Conservation (phyloP, 35 echinoderm and acorn worm genomes). For the Eucidaris tribuloides region DNA sequence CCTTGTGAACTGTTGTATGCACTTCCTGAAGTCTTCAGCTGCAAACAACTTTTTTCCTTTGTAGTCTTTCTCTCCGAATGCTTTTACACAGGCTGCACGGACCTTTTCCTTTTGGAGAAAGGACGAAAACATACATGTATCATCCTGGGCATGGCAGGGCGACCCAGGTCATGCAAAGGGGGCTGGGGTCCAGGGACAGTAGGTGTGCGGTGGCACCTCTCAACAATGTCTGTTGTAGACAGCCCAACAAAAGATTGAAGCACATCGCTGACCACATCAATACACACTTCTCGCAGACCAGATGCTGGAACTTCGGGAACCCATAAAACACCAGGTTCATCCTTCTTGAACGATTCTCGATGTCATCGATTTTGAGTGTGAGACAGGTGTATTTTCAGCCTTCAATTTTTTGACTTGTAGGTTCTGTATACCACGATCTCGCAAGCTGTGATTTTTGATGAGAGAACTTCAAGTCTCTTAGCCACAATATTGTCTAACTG, state of each 20-base stretch:
- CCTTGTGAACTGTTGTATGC: too few species aligned
- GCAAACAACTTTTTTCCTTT: background rate
- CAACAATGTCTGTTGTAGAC: too few species aligned
- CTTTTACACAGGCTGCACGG: background rate
- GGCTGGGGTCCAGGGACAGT: too few species aligned
- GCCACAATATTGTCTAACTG: background rate
- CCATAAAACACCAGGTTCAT: background rate
- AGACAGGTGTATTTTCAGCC: too few species aligned
- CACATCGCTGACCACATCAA: too few species aligned
- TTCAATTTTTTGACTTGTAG: too few species aligned
- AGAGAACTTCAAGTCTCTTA: background rate
- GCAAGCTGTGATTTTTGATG: too few species aligned
- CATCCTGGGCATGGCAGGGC: background rate
- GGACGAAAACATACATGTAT: background rate
- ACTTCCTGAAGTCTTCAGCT: background rate
- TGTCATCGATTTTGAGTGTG: background rate
- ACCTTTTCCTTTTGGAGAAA: background rate
- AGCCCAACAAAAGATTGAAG: too few species aligned
- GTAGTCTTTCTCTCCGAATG: background rate
- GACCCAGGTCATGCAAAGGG: too few species aligned
- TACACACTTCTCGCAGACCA: background rate
- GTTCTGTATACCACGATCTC: too few species aligned
- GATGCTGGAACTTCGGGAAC: background rate
- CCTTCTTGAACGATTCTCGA: background rate
- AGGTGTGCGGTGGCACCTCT: too few species aligned